Evolutionary conservation across 2,888 invertebrate species (phyloP), one percentile per base, ranked within the genome.

Genomic region (Nycteola revayana): DNA sequence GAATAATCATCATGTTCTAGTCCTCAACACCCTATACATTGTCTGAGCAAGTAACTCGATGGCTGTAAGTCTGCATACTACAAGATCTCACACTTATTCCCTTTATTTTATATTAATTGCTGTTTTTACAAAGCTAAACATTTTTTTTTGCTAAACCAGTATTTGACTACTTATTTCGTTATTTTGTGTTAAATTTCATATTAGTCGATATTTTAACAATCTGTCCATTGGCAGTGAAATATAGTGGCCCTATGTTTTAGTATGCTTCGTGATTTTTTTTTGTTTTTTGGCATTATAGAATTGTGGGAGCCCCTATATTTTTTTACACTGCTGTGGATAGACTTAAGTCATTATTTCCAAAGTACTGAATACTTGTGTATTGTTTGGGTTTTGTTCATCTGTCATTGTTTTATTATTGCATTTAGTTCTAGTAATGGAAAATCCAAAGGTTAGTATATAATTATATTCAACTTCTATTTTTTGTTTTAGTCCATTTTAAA

Each of bases 1-100:
- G 91, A 98, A 98, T 91, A 98, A 98, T 90, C 98, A 98, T 89
- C 97, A 98, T 88, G 98, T 98, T 72, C 93, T 98, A 86, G 96
- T 98, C 81, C 92, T 98, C 87, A 96, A 96, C 91, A 96, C 96
- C 66, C 92, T 96, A 76, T 96, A 96, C 91, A 95, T 96, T 91
- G 93, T 95, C 90, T 95, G 94, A 94, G 93, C 91, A 21, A 74
- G 73, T 59, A 72, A 79, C 81, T 81, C 77, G 75, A 81, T 82
- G 84, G 86, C 86, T 85, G 87, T 88, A 88, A 88, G 88, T 88
- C 88, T 86, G 85, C 88, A 86, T 85, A 85, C 82, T 84, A 85
- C 88, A 81, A 87, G 88, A 88, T 88, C 87, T 88, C 88, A 88
- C 86, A 84, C 83, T 87, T 87, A 88, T 88, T 88, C 87, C 87